Base-by-base conservation (phyloP, 2,888 invertebrate genomes). In the Ctena decussata region DNA sequence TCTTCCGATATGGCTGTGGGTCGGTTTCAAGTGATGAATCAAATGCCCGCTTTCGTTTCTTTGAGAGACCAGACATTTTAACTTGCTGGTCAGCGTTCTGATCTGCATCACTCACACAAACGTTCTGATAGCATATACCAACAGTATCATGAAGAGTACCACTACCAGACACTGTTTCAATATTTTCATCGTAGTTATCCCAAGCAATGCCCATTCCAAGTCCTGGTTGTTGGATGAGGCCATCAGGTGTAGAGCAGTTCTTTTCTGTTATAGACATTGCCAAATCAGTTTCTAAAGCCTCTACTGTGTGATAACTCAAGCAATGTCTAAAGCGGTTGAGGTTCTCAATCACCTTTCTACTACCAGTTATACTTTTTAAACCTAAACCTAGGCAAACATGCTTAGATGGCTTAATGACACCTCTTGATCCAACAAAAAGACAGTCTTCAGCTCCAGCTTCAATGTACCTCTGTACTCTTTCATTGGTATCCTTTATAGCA, bases 111-210 rank as follows among this genome's bases (percentile, higher is more conserved):
- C 46, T 32, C 70, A 30, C 15, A 46, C 49, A 37, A 12, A 41
- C 32, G 46, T 88, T 83, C 53, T 88, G 88, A 49, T 82, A 88
- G 57, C 86, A 84, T 15, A 86, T 88, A 3, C 88, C 84, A 35
- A 85, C 77, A 24, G 87, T 85, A 75, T 85, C 81, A 46, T 87
- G 89, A 21, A 89, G 74, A 5, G 80, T 89, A 24, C 81, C 85
- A 35, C 27, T 53, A 8, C 89, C 85, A 30, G 84, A 82, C 24
- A 89, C 15, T 21, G 86, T 86, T 35, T 89, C 84, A 35, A 41
- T 84, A n/a, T n/a, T 79, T 35, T 86, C 80, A 65, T 86, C 89
- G 72, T 80, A 89, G 77, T 57, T 57, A 32, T 89, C 84, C 77
- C 77, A 82, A 0, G 89, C 89, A n/a, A 79, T 32, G 11, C 84